Percentiles rank a stretch among this genome's conserved stretches.
Conservation (phyloP, 1,140 invertebrate species). For the Drosophila sp. region DNA sequence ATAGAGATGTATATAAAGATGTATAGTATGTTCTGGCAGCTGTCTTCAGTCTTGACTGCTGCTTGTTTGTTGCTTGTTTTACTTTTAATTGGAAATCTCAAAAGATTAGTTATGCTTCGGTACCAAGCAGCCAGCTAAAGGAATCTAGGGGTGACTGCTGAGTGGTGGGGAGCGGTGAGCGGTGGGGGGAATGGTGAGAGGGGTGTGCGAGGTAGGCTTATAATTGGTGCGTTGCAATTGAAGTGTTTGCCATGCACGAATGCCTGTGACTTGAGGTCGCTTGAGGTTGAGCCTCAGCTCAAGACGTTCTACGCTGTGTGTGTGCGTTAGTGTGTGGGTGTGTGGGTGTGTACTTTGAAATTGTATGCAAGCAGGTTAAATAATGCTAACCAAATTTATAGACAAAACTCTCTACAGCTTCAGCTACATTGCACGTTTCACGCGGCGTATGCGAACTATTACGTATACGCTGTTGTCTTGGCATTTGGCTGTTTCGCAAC, state of each 20-base stretch:
- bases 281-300: conserved; percentile 34
- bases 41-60: conserved; percentile 33
- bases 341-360: conserved; percentile 44
- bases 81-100: conserved; percentile 83
- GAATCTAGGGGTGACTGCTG: conserved; percentile 10
- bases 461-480: conserved; percentile 11
- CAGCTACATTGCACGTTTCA: conserved; percentile 9
- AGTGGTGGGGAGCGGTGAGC: neutral
- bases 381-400: conserved; percentile 77
- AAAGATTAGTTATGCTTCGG: conserved; percentile 83
- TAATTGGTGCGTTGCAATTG: conserved; percentile 83
- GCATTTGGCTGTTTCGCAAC: neutral
- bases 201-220: conserved; percentile 47
- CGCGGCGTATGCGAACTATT: conserved; percentile 47
- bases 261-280: conserved; percentile 76
- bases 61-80: conserved; percentile 70
- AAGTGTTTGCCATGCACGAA: conserved; percentile 76
- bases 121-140: conserved; percentile 65
- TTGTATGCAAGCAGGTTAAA: conserved; percentile 82
- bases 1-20: conserved; percentile 3
- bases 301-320: conserved; percentile 23
- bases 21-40: conserved; percentile 43
- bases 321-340: conserved; percentile 23
- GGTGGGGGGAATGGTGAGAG: neutral
- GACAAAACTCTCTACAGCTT: conserved; percentile 61